phyloP scores from a whole-genome alignment of 2,113 vertebrate genomes.

The Epinephelus fuscoguttatus region DNA sequence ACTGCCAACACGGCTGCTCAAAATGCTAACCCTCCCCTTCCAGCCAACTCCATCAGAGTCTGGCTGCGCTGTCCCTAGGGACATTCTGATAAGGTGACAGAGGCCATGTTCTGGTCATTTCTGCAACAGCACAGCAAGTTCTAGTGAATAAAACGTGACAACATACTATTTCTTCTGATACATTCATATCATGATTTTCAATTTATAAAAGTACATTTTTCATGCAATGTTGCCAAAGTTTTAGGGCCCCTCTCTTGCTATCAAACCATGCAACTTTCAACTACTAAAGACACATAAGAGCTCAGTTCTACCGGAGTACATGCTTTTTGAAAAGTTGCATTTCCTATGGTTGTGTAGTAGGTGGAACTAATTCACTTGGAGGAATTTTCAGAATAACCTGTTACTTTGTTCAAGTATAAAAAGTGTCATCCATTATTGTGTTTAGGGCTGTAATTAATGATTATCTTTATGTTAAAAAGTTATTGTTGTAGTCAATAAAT shows the following conservation, averaged over 20 bases:
- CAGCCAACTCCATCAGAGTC: conserved; percentile 82
- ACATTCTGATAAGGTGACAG: not conserved
- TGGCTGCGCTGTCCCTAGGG: conserved; percentile 90
- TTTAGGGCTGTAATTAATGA: not conserved
- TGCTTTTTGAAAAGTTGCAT: not conserved
- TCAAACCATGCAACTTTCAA: too few relatives aligned
- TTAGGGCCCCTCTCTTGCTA: too few relatives aligned
- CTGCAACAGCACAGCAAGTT: not conserved
- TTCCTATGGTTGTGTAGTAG: not conserved
- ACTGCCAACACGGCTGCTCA: not conserved
- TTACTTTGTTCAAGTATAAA: not conserved
- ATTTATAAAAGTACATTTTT: not conserved
- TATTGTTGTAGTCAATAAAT: not conserved
- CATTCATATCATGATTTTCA: not conserved
- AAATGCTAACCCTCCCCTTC: not conserved
- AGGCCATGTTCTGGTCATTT: not conserved
- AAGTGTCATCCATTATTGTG: not conserved
- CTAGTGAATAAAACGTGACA: not conserved
- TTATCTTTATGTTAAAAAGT: not conserved
- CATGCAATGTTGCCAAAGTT: not conserved
- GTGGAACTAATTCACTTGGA: not conserved
- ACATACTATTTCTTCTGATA: not conserved
- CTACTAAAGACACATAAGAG: not conserved
- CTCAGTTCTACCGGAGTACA: too few relatives aligned
- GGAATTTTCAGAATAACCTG: not conserved